phyloP scores from a whole-genome alignment of 2,888 invertebrate species.

The Saturnia japonica region DNA sequence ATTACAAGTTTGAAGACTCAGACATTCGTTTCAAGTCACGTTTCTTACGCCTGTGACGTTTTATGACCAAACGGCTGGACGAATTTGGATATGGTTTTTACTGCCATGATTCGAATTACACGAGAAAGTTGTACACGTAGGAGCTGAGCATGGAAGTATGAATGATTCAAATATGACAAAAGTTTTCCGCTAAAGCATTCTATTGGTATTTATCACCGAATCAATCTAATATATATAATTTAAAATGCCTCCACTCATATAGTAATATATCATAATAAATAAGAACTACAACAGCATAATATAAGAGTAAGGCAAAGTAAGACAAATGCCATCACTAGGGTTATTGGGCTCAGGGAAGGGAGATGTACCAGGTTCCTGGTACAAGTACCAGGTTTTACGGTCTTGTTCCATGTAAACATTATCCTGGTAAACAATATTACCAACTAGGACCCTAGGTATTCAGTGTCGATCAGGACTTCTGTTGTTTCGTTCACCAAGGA shows the following conservation, averaged over 20 bases:
- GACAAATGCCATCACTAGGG: neutral
- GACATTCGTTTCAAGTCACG: neutral
- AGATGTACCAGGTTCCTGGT: no score
- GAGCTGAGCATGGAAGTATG: neutral
- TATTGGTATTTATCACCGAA: neutral
- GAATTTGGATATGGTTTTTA: neutral
- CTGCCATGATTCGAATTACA: neutral
- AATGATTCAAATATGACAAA: neutral
- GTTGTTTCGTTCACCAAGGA: no score
- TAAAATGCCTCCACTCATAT: no score
- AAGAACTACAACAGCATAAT: neutral
- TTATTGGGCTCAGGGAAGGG: no score
- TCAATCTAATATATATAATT: neutral
- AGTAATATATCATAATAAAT: neutral
- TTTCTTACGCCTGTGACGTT: neutral
- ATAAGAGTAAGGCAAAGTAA: constrained; percentile 3
- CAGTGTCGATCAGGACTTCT: no score
- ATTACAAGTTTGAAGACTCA: neutral
- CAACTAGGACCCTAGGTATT: no score
- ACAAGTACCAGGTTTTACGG: no score
- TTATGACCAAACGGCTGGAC: neutral
- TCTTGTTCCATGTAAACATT: no score
- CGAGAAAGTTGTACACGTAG: neutral
- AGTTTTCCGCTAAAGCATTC: neutral
- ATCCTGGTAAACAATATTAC: no score